Conservation (phyloP, 2,113 vertebrate species). For the Litocranius walleri region DNA sequence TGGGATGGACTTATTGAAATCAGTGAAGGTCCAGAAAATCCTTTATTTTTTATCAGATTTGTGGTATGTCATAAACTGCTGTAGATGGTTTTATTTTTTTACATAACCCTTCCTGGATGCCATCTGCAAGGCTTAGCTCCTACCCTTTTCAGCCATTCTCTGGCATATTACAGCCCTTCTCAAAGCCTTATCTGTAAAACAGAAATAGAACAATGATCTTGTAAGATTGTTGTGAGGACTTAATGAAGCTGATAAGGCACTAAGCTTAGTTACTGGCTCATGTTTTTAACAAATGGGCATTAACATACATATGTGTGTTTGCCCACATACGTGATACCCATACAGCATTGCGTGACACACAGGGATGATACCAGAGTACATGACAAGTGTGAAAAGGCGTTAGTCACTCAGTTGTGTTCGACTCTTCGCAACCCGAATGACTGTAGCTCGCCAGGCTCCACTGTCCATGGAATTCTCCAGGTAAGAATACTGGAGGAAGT, state of each 20-base stretch:
- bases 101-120: not conserved
- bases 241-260: not conserved
- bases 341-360: not conserved
- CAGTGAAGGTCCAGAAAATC: not conserved
- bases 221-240: not conserved
- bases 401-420: not conserved
- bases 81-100: not conserved
- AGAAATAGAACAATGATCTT: not conserved
- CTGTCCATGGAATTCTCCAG: not conserved
- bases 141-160: not conserved
- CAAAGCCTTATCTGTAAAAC: not conserved
- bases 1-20: not conserved
- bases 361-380: not conserved
- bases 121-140: not conserved
- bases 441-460: not conserved
- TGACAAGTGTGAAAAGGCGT: not conserved
- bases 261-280: not conserved
- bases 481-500: not conserved
- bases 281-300: not conserved
- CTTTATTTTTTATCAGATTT: not conserved
- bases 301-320: not conserved
- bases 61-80: not conserved
- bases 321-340: not conserved
- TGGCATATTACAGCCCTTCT: not conserved
- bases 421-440: not conserved